Percentiles rank a stretch among this genome's conserved stretches.
phyloP scores from a whole-genome alignment of 2,888 invertebrate genomes.

The Alentia gelatinosa region DNA sequence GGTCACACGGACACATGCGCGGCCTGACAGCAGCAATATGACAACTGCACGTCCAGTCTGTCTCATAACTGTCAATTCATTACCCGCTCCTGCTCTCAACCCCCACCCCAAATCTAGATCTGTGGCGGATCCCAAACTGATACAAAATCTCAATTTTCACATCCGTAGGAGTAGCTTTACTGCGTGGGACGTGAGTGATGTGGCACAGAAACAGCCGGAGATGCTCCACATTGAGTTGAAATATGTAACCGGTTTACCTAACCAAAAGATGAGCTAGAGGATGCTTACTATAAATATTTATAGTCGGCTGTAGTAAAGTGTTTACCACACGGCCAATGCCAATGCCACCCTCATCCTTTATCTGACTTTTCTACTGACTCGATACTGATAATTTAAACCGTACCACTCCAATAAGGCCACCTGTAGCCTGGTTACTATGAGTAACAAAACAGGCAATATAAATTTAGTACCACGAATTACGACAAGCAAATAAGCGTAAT shows the following conservation, averaged over 20 bases:
- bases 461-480: neutral
- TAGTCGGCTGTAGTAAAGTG: neutral
- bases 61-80: neutral
- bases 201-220: neutral
- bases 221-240: neutral
- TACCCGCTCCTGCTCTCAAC: neutral
- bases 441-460: neutral
- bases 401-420: too few relatives aligned
- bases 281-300: constrained; percentile 1
- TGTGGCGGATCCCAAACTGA: too few relatives aligned
- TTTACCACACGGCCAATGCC: neutral
- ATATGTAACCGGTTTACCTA: neutral
- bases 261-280: constrained; percentile 1
- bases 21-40: constrained; percentile 26
- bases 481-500: too few relatives aligned
- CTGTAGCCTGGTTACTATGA: neutral
- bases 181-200: neutral
- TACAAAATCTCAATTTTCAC: neutral
- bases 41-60: neutral
- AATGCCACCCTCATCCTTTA: neutral
- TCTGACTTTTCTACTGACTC: neutral
- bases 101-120: neutral
- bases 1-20: neutral
- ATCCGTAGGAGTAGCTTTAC: neutral
- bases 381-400: neutral